Base-by-base conservation (phyloP, 2,113 vertebrate species). In the Phalacrocorax aristotelis region DNA sequence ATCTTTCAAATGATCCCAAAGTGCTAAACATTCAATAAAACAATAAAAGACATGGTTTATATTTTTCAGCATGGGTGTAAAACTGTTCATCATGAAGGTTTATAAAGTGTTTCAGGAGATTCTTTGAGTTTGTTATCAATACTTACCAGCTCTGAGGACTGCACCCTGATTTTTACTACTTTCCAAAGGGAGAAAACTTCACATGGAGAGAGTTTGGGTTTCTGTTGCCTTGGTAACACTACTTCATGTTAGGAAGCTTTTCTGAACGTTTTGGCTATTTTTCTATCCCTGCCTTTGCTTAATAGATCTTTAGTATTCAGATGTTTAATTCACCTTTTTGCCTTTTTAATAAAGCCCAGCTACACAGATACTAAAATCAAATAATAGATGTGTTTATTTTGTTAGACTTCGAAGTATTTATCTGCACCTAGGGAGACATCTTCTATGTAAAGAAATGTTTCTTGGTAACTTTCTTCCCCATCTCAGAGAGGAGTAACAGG, bases 221-320 rank as follows among this genome's bases (percentile, higher is more conserved):
- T 65, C 44, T 4, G 92, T 97, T 97, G 90, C 86, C 87, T 92
- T 94, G 83, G 98, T 94, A 98, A 97, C 86, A 61, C 19, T 49
- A 52, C 70, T 91, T 95, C 62, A 77, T 16, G 10, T 95, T 95
- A 97, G 76, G 89, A 97, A 95, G 86, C 46, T 96, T 98, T 98
- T 97, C 91, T 96, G 81, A 97, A 84, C 97, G 80, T 97, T 97
- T 97, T 89, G 68, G 61, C 44, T 79, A 72, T 96, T 97, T 97
- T 96, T 93, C 75, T 64, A 92, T 80, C 15, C 13, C 48, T 76
- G 72, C 2, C 60, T 97, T 97, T 87, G 52, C 75, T 96, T 95
- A 96, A 81, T 78, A 96, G 55, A 94, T 94, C 38, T 95, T 96
- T 71, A 89, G 61, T 77, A 22, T 68, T 98, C 72, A 93, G 78